Base-by-base conservation (phyloP, 2,888 invertebrate species). In the Caenorhabditis plicata region DNA sequence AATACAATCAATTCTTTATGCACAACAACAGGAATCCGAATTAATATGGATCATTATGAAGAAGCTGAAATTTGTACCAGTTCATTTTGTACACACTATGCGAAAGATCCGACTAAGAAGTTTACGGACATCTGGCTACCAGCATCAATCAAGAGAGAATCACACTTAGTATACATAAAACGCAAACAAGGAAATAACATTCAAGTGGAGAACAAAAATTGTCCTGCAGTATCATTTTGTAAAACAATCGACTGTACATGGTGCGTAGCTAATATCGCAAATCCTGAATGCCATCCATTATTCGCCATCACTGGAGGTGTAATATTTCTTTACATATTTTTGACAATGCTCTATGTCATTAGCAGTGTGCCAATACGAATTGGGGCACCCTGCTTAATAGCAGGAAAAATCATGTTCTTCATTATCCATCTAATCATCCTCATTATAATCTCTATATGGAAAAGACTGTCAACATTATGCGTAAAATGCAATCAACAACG, bases 201-300 rank as follows among this genome's bases (percentile, higher is more conserved):
- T n/a, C n/a, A n/a, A n/a, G n/a, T n/a, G n/a, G n/a, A n/a, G n/a
- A n/a, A n/a, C n/a, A n/a, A n/a, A n/a, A n/a, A 26, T 27, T 53
- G 53, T 39, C 39, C 3, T 9, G 39, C 46, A 5, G 11, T 2
- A 23, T 20, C 36, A 22, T 27, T 39, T 26, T 53, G 53, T 31
- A 20, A 32, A 17, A 17, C 23, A 19, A 41, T 54, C 4, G 27
- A 40, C 19, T 54, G 54, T 42, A 54, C 41, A 5, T 41, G 39
- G 9, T 54, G 54, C 35, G 3, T 17, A 33, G 33, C 31, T 8
- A 25, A 38, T 9, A 9, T 54, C 7, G 20, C 26, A 7, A 48
- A 54, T n/a, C 54, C 48, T 13, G 48, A 48, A 39, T 56, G 56
- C 27, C 35, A 29, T 41, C 50, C 51, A 40, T 20, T 3, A 19